Conservation (phyloP, 1,140 invertebrate genomes). For the Drosophila biarmipes region DNA sequence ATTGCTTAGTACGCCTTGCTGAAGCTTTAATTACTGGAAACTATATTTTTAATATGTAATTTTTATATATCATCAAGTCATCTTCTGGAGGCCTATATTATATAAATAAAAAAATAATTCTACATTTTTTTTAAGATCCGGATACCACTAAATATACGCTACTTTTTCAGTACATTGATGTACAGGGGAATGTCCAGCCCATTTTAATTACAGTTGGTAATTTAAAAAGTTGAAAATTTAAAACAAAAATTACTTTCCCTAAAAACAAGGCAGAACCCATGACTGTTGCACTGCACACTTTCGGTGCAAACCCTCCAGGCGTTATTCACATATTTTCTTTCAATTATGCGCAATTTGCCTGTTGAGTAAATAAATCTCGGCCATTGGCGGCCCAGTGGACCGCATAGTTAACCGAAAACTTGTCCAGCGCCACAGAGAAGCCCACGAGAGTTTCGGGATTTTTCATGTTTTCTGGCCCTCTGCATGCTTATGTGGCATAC, state of each 20-base stretch:
- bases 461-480: slow-evolving; percentile 21
- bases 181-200: no score
- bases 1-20: no score
- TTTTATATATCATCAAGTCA: no score
- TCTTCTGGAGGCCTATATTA: no score
- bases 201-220: background rate
- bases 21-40: no score
- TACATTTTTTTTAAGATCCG: no score
- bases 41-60: no score
- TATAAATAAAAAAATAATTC: no score
- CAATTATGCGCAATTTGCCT: slow-evolving; percentile 77
- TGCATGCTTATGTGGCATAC: slow-evolving; percentile 34
- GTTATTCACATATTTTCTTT: slow-evolving; percentile 59
- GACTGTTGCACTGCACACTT: background rate
- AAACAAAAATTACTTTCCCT: background rate
- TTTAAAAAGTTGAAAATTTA: background rate
- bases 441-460: slow-evolving; percentile 15
- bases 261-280: background rate
- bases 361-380: slow-evolving; percentile 71
- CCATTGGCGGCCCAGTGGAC: slow-evolving; percentile 42
- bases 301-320: background rate
- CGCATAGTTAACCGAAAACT: slow-evolving; percentile 43
- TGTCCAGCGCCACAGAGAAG: slow-evolving; percentile 13
- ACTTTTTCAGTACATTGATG: no score
- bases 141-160: no score